Evolutionary conservation across 64 coral and sea anemone species (phyloP), one percentile per base, ranked within the genome.

Genomic region (Dendrophyllia cribrosa): DNA sequence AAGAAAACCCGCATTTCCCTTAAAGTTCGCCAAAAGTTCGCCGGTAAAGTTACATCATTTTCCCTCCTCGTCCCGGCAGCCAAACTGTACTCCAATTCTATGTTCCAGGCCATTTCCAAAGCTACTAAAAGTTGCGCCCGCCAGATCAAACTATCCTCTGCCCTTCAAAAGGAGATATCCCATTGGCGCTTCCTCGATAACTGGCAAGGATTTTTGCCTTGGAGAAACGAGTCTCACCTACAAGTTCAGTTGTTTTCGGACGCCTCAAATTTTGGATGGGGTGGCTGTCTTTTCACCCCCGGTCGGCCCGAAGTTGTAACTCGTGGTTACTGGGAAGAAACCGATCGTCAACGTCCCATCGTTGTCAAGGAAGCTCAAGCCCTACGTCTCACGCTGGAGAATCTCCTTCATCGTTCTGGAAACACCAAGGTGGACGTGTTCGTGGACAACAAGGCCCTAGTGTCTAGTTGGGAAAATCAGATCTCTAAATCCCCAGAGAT

Each of bases 21-120:
- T 23, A 91, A 76, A 16, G 55, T 14, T 7, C 19, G 83, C 7
- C 77, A 91, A 52, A 91, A 59, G 50, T 74, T 91, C 13, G 66
- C 79, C n/a, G 88, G 89, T 14, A 91, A 85, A 26, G 60, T 45
- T 14, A 84, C 60, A 8, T 91, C 52, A 20, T 91, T 91, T 70
- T 47, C 66, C 14, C 23, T 91, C 3, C 64, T 69, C 21, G 66
- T 83, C 11, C 68, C 78, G 3, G 78, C 65, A 17, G 66, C 67
- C 11, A 59, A 51, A 3, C 43, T 51, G 9, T 89, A 89, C 72
- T 50, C 58, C 23, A 63, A 59, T 26, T 23, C 13, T 0, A 34
- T 77, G 19, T 60, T 8, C 34, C n/a, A 51, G 25, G 88, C 73
- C 20, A 89, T 89, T 51, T 5, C 25, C 50, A 48, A 51, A 8